These are phyloP conservation scores for Aselliscus stoliczkanus DNA, from an alignment of 2,797 vertebrate genomes.

Conservation along the genomic window DNA sequence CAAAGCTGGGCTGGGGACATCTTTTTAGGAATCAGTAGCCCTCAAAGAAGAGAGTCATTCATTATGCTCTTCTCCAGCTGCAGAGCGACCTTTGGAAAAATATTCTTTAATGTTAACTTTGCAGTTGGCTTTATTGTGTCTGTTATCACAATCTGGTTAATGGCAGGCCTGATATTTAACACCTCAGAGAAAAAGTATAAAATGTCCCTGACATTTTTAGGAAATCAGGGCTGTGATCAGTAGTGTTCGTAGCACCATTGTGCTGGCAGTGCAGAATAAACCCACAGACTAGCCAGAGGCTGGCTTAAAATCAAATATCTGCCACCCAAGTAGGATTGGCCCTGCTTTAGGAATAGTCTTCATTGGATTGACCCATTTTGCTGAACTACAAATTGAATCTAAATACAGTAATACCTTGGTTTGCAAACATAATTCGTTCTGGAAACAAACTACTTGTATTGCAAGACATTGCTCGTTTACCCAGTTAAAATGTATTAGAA, in stretches of 20 bases:
- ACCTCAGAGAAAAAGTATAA: constrained; percentile 45
- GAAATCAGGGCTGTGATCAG: constrained; percentile 45
- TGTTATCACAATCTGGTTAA: constrained; percentile 55
- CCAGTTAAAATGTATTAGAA: too few relatives aligned
- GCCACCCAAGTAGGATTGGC: neutral
- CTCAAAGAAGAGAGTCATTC: constrained; percentile 26
- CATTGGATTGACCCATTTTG: neutral
- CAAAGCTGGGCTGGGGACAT: neutral
- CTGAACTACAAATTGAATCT: constrained; percentile 3
- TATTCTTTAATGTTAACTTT: constrained; percentile 39
- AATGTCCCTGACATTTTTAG: constrained; percentile 65
- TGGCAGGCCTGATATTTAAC: constrained; percentile 67
- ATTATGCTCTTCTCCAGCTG: neutral
- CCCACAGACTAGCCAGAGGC: neutral
- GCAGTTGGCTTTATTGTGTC: constrained; percentile 49
- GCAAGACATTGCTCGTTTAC: too few relatives aligned
- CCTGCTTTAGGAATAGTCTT: neutral
- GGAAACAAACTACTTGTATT: too few relatives aligned
- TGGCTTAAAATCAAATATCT: neutral
- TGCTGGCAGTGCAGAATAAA: neutral
- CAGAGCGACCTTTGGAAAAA: constrained; percentile 62
- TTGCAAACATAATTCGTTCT: too few relatives aligned
- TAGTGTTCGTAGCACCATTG: constrained; percentile 27
- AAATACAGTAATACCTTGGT: too few relatives aligned
- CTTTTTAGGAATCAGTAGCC: neutral